Base-by-base conservation (phyloP, 2,888 invertebrate genomes). In the Galerucella nymphaeae region DNA sequence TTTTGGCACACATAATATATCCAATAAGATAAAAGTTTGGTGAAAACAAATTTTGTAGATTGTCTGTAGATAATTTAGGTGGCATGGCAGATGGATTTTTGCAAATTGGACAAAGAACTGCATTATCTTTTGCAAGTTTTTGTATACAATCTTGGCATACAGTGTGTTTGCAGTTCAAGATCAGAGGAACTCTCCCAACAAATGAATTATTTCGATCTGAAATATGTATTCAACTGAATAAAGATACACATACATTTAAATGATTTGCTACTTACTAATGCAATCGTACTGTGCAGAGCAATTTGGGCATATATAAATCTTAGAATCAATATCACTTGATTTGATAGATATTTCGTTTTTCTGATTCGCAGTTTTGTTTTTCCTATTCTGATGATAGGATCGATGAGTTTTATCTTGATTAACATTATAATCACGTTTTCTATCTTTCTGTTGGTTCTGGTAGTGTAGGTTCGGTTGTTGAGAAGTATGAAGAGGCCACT, bases 141-240 rank as follows among this genome's bases (percentile, higher is more conserved):
- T 82, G 85, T 14, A 91, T 82, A 82, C 94, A 94, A 64, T 86
- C 88, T 77, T 91, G 91, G 79, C 94, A 94, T 79, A 91, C 87
- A 2, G 90, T 88, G 83, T 94, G 94, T 1, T 91, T 91, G 81
- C 94, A 94, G 74, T 87, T 80, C 72, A 93, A 83, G 53, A 93
- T 85, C 30, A 93, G 85, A 0, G 94, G 93, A 10, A 85, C 78
- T 64, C 82, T 83, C 59, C 84, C 85, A 18, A 55, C 53, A 41
- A 71, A 75, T 30, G 64, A 74, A 59, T 75, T 77, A 38, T 72
- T 75, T 65, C 58, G 77, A 74, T 58, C 84, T 83, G 58, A 75
- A 74, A 76, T 58, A 13, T 14, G 42, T 16, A 18, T 14, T 58
- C 23, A 13, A 6, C 18, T 23, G 9, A 11, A 13, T 38, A 38